phyloP scores from a whole-genome alignment of 2,888 invertebrate species.

The Muschampia plurimacula region DNA sequence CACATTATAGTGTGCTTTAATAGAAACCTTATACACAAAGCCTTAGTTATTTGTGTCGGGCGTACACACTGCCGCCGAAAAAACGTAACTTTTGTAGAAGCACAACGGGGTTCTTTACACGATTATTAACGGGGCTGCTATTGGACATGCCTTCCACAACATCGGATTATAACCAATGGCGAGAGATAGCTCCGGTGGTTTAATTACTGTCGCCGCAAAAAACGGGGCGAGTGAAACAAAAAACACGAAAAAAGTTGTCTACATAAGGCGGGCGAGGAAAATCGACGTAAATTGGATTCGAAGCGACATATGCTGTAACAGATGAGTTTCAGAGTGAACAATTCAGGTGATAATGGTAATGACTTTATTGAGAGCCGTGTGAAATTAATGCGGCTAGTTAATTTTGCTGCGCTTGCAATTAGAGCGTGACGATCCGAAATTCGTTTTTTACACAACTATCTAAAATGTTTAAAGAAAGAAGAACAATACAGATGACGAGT shows the following conservation, averaged over 20 bases:
- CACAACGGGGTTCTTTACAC: constrained; percentile 62
- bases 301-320: constrained; percentile 49
- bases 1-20: constrained; percentile 58
- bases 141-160: constrained; percentile 59
- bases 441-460: constrained; percentile 2
- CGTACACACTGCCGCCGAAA: constrained; percentile 56
- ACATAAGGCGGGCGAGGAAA: constrained; percentile 68
- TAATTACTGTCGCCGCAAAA: constrained; percentile 69
- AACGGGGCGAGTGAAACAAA: constrained; percentile 60
- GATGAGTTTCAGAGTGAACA: constrained; percentile 32
- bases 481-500: background rate
- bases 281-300: constrained; percentile 71
- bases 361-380: constrained; percentile 34
- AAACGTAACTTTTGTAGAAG: constrained; percentile 59
- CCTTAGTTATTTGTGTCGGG: constrained; percentile 63
- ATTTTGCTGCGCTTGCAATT: constrained; percentile 27
- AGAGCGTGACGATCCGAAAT: constrained; percentile 27
- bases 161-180: constrained; percentile 65
- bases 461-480: background rate
- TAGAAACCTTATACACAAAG: constrained; percentile 70
- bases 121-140: constrained; percentile 63
- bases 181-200: constrained; percentile 54
- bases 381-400: constrained; percentile 28
- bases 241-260: constrained; percentile 54
- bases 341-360: constrained; percentile 30